Base-by-base conservation (phyloP, 1,140 invertebrate species). In the Drosophila chauvacae region DNA sequence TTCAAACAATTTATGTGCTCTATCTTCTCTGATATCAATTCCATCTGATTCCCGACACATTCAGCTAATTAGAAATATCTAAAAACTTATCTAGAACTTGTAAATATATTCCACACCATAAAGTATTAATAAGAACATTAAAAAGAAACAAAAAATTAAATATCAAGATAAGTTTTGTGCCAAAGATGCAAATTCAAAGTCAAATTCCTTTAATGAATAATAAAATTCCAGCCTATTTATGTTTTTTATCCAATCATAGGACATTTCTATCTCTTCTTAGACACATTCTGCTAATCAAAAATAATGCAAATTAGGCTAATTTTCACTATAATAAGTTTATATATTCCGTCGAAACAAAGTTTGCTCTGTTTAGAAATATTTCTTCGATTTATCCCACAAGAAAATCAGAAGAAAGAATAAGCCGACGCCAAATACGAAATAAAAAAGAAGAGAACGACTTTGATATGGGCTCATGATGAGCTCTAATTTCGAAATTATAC, bases 401-500 rank as follows among this genome's bases (percentile, higher is more conserved):
- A 62, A 20, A 65, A 56, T 39, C 28, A 65, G 6, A 65, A 62
- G 30, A 65, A 72, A 44, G 60, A 53, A 41, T 42, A 45, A 51
- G 55, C 59, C 50, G 64, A 85, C 64, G 77, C 74, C 68, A 33
- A 42, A 55, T 28, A 50, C 47, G 5, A 50, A 37, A 55, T 23
- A 35, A 14, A 53, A 53, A 23, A 37, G 13, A 23, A 37, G 20
- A 37, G n/a, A 74, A 60, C 58, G 47, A 77, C 80, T 83, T 83
- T 90, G 85, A 88, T 84, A 75, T 81, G 81, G 78, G 64, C 63
- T 80, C 68, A 66, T 88, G 85, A 88, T 90, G 81, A 90, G 85
- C 85, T 90, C 85, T 85, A 90, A 90, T 90, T 90, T 90, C 58
- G 74, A 90, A 90, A 90, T 90, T 90, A 90, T 90, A 90, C 81